Percentiles rank a stretch among this genome's conserved stretches.
Conservation (phyloP, 1,140 invertebrate genomes). For the Augochlora pura region DNA sequence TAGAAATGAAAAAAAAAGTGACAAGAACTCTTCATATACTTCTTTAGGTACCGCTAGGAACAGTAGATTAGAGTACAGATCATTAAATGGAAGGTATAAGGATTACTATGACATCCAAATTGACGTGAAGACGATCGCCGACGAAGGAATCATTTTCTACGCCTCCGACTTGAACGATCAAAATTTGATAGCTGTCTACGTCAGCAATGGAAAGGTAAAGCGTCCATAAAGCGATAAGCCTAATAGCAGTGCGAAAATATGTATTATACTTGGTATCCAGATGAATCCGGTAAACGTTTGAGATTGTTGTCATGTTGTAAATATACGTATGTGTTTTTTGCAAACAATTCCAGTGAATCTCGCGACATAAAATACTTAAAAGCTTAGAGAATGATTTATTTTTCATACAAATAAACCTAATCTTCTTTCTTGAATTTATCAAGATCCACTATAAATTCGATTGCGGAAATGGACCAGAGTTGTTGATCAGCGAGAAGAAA, state of each 20-base stretch:
- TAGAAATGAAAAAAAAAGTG: no score
- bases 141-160: slow-evolving; percentile 93
- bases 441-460: slow-evolving; percentile 87
- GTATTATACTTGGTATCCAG: background rate
- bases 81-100: slow-evolving; percentile 82
- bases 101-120: slow-evolving; percentile 89
- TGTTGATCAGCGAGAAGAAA: slow-evolving; percentile 79
- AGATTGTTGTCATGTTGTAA: background rate
- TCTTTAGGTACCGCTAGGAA: slow-evolving; percentile 84
- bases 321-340: background rate
- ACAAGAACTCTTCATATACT: background rate
- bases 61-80: slow-evolving; percentile 87
- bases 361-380: background rate
- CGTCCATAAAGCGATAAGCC: slow-evolving; percentile 1
- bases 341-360: slow-evolving; percentile 3
- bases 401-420: background rate
- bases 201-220: slow-evolving; percentile 88
- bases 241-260: slow-evolving; percentile 12
- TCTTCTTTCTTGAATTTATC: slow-evolving; percentile 31
- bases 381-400: background rate
- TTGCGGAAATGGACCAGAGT: slow-evolving; percentile 86
- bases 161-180: slow-evolving; percentile 84
- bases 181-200: slow-evolving; percentile 87
- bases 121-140: slow-evolving; percentile 89
- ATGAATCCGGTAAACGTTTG: background rate